Evolutionary conservation across 1,140 invertebrate genomes (phyloP), one percentile per base, ranked within the genome.

Genomic region (Cylas formicarius): DNA sequence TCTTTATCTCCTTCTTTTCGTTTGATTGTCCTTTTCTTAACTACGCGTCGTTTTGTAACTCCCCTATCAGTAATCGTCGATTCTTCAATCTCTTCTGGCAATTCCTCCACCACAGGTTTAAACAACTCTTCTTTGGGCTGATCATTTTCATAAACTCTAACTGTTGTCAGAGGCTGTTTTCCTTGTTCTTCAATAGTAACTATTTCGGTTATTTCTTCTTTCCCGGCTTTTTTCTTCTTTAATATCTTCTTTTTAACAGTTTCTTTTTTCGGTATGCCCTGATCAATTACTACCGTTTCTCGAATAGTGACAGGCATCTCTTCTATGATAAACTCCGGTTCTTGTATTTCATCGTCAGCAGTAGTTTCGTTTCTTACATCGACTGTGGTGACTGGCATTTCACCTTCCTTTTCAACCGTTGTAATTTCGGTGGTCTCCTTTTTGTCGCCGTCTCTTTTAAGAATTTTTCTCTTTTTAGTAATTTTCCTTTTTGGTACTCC

Each of bases 381-480:
- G 46, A 65, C 61, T 13, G 50, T 60, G 8, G 52, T 53, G 38
- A 45, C 53, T 8, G 63, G 62, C 52, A 62, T 34, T 23, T 58
- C 58, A 20, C 65, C 64, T 44, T 71, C 67, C 55, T 68, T 65
- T 55, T 69, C 63, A 19, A 68, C 56, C n/a, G 70, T 69, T 20
- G 67, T 65, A 45, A 69, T 67, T 60, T 71, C 66, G 3, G 63
- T 68, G 2, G 65, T 58, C 56, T 72, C 61, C 47, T 69, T 50
- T 48, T 67, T 69, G 7, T 55, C 55, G n/a, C 67, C 70, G 23
- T 65, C 65, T 5, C 60, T 58, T 41, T 68, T 71, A 11, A 66
- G 71, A 23, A 65, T 63, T 44, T 16, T 64, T 58, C 42, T 27
- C 52, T 62, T 67, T 36, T 58, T 60, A 10, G 56, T 45, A 4